These are phyloP conservation scores for Parotia lawesii DNA, from an alignment of 2,113 vertebrate species.

Conservation along the genomic window DNA sequence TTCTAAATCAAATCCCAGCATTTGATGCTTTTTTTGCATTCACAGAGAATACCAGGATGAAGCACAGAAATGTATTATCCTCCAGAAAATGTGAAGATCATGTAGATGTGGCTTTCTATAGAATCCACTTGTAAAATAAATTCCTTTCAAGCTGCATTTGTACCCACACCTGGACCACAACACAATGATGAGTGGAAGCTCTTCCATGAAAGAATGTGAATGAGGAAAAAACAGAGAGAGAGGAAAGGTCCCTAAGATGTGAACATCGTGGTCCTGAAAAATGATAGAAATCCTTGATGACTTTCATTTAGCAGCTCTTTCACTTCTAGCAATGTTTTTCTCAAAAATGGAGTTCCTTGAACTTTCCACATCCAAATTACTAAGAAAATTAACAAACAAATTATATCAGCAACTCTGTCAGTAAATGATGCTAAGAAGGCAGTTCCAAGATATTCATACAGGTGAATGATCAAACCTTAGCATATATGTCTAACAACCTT, in stretches of 20 bases:
- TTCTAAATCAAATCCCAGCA: constrained; percentile 41
- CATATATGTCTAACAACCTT: background rate
- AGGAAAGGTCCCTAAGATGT: background rate
- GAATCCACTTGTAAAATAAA: background rate
- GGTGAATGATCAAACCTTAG: background rate
- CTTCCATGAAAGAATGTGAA: background rate
- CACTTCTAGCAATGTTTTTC: background rate
- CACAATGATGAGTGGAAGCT: background rate
- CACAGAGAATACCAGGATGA: background rate
- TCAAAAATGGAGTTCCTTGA: background rate
- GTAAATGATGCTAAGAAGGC: background rate
- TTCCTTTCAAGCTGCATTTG: background rate
- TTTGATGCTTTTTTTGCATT: background rate
- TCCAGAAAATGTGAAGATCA: background rate
- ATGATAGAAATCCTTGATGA: background rate
- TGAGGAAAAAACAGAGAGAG: background rate
- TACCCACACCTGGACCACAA: background rate
- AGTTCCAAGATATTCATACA: background rate
- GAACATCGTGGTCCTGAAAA: background rate
- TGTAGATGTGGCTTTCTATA: background rate
- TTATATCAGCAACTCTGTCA: background rate
- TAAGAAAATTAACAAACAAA: background rate
- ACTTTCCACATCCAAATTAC: background rate
- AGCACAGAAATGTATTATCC: background rate
- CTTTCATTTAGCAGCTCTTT: background rate